These are phyloP conservation scores for Coregonus sp. DNA, from an alignment of 2,797 vertebrate species.

Conservation along the genomic window DNA sequence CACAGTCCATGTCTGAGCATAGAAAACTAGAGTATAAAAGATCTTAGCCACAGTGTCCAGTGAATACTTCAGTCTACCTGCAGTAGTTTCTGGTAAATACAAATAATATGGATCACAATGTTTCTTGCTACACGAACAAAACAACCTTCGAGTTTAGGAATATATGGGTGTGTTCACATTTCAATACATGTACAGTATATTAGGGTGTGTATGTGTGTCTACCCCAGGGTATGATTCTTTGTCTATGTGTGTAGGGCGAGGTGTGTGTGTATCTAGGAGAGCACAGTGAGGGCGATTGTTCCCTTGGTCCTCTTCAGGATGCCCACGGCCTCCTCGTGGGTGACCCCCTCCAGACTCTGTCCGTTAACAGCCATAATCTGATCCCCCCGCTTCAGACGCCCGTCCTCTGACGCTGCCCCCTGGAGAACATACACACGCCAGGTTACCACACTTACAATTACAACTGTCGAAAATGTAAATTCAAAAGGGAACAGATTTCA, in stretches of 20 bases:
- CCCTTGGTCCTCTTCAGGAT: conserved; percentile 97
- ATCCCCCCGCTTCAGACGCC: conserved; percentile 93
- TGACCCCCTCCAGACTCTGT: conserved; percentile 92
- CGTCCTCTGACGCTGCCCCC: conserved; percentile 96
- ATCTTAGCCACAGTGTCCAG: conserved; percentile 25
- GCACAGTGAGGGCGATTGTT: conserved; percentile 88
- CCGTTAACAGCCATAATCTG: conserved; percentile 97
- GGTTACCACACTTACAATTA: not conserved
- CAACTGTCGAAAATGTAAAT: not conserved
- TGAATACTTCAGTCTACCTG: conserved; percentile 34
- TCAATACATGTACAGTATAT: conserved; percentile 18
- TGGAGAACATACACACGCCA: conserved; percentile 52
- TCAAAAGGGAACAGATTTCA: not conserved
- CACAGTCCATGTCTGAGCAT: conserved; percentile 12
- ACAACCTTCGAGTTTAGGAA: not conserved
- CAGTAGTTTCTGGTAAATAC: conserved; percentile 11
- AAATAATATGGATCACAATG: conserved; percentile 52
- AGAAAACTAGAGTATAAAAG: conserved; percentile 22
- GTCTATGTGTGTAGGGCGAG: not conserved
- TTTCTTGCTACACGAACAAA: conserved; percentile 40
- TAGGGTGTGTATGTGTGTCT: conserved; percentile 6
- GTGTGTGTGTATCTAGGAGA: conserved; percentile 77
- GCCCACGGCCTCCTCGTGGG: conserved; percentile 94
- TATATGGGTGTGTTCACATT: conserved; percentile 16
- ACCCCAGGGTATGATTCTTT: not conserved